Percentiles rank a stretch among this genome's conserved stretches.
Evolutionary conservation across 2,797 vertebrate genomes (phyloP).

Genomic region (Amblyopsis hoosieri): DNA sequence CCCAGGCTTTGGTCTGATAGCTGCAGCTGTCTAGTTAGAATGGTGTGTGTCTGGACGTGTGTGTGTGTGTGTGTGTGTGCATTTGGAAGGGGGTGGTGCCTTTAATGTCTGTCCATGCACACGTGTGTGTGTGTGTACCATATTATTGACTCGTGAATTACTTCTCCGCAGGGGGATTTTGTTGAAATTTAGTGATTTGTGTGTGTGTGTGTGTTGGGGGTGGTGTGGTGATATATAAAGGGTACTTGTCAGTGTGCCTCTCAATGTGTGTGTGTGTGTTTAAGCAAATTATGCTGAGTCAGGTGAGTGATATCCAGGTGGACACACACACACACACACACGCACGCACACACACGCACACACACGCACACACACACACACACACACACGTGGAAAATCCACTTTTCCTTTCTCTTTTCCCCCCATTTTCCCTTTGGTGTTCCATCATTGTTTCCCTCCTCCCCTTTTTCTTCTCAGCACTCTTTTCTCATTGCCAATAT

Average conservation of each 20-base stretch:
- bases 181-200: constrained; percentile 40
- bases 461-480: constrained; percentile 1
- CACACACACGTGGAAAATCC: constrained; percentile 14
- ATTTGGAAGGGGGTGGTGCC: constrained; percentile 1
- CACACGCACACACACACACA: constrained; percentile 24
- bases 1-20: constrained; percentile 66
- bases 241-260: neutral
- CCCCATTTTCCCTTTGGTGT: neutral
- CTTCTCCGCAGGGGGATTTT: constrained; percentile 56
- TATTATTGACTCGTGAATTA: constrained; percentile 66
- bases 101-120: constrained; percentile 5
- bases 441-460: neutral
- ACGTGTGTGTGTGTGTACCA: constrained; percentile 3
- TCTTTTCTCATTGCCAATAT: neutral
- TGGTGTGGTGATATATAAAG: constrained; percentile 12
- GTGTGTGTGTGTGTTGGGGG: constrained; percentile 15
- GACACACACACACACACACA: constrained; percentile 15
- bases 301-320: constrained; percentile 60
- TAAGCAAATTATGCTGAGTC: constrained; percentile 58
- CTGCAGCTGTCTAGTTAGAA: constrained; percentile 71
- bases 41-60: constrained; percentile 3
- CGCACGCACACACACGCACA: no score
- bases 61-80: constrained; percentile 22
- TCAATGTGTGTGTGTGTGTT: constrained; percentile 19
- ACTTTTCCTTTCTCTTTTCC: constrained; percentile 24